Conservation (phyloP, 1,140 invertebrate species). For the Zaprionus nigranus region DNA sequence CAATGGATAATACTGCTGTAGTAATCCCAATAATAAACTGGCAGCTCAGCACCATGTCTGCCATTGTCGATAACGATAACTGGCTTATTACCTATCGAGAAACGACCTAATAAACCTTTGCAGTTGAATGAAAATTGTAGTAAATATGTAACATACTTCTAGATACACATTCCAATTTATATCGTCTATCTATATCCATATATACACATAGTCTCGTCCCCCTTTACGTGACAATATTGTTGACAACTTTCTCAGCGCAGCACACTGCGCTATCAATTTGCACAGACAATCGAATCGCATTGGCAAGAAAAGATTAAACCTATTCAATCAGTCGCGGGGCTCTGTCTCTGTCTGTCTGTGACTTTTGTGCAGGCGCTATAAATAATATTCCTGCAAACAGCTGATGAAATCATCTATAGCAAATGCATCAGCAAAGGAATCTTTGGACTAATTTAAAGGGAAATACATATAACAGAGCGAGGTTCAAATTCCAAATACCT, state of each 20-base stretch:
- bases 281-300: conserved; percentile 2
- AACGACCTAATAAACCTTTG: not conserved
- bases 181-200: not conserved
- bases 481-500: not conserved
- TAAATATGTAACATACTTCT: not conserved
- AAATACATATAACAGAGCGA: not conserved
- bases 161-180: not conserved
- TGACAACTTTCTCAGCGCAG: not conserved
- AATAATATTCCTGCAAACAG: conserved; percentile 20
- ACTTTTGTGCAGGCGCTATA: conserved; percentile 18
- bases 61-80: conserved; percentile 38
- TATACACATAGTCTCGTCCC: not conserved
- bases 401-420: conserved; percentile 29
- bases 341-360: not conserved
- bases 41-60: not conserved
- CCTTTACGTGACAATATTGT: not conserved
- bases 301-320: conserved; percentile 9
- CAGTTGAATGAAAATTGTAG: not conserved
- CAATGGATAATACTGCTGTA: not conserved
- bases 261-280: not conserved
- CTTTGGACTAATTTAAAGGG: not conserved
- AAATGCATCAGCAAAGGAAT: conserved; percentile 29
- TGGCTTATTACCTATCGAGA: conserved; percentile 7
- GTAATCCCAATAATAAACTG: conserved; percentile 38
- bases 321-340: not conserved